phyloP scores from a whole-genome alignment of 2,797 vertebrate species.

The Syndactyla subalaris region DNA sequence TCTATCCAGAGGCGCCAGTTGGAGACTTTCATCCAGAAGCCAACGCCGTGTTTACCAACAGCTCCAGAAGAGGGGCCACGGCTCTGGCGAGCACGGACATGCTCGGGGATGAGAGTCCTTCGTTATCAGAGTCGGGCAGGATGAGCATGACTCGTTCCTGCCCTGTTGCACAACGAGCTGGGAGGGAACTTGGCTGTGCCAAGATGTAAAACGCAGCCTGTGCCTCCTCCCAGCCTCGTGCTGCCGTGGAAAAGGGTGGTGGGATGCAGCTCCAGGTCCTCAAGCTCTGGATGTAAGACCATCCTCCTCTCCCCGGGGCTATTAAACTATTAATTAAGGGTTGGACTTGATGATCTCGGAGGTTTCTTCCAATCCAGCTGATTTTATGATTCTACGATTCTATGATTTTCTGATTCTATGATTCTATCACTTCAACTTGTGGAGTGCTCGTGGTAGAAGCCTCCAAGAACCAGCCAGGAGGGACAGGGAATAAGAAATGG shows the following conservation, averaged over 20 bases:
- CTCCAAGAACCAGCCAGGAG: neutral
- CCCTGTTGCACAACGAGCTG: neutral
- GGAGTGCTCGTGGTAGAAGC: neutral
- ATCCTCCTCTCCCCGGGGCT: neutral
- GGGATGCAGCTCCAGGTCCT: neutral
- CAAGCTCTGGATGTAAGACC: neutral
- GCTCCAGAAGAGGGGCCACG: accelerated
- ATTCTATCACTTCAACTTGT: no score
- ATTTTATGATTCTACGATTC: no score
- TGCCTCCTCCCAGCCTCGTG: neutral
- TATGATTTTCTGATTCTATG: no score
- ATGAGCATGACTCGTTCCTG: neutral
- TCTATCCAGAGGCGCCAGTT: neutral
- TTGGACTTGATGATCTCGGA: no score
- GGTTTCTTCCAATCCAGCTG: no score
- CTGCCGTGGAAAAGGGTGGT: no score
- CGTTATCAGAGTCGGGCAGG: neutral
- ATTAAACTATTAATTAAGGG: accelerated
- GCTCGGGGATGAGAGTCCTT: accelerated
- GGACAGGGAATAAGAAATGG: neutral
- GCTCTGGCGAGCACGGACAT: neutral
- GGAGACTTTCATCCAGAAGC: neutral
- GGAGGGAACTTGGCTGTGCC: neutral
- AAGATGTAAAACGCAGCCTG: neutral
- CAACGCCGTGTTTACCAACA: neutral